Evolutionary conservation across 2,888 invertebrate species (phyloP).

Genomic region (Polydrusus tereticollis): DNA sequence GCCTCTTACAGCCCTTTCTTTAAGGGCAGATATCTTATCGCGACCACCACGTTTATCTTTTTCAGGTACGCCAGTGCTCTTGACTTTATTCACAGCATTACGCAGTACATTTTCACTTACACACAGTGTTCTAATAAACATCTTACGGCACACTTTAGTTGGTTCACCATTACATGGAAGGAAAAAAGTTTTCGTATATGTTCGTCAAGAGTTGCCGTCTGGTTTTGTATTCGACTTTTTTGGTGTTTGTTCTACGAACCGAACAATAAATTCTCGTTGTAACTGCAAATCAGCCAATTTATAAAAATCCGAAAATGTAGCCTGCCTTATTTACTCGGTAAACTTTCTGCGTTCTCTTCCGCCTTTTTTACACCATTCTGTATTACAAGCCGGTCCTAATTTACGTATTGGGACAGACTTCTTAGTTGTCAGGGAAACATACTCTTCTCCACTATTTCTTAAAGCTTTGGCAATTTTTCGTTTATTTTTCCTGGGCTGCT

Average conservation of each 20-base stretch:
- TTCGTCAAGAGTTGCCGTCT: background rate
- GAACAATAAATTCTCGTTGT: conserved; percentile 15
- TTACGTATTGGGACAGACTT: background rate
- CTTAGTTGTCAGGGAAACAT: background rate
- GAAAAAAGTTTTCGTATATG: background rate
- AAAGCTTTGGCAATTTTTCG: conserved; percentile 6
- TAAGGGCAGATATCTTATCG: background rate
- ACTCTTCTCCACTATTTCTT: conserved; percentile 10
- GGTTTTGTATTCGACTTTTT: conserved; percentile 19
- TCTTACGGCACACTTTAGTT: background rate
- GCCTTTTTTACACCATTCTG: conserved; percentile 13
- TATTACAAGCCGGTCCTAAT: background rate
- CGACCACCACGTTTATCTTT: conserved; percentile 10
- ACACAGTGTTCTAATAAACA: conserved; percentile 13
- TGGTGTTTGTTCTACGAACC: conserved; percentile 1
- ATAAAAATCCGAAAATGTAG: conserved; percentile 1
- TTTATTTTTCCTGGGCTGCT: background rate
- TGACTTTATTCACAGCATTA: background rate
- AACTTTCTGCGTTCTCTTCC: background rate
- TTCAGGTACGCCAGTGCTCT: background rate
- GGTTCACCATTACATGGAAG: background rate
- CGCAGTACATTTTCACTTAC: background rate
- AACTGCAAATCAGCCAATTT: background rate
- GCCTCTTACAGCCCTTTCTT: background rate
- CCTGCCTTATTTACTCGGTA: conserved; percentile 6